phyloP scores from a whole-genome alignment of 2,888 invertebrate genomes.

The Colletes collaris region DNA sequence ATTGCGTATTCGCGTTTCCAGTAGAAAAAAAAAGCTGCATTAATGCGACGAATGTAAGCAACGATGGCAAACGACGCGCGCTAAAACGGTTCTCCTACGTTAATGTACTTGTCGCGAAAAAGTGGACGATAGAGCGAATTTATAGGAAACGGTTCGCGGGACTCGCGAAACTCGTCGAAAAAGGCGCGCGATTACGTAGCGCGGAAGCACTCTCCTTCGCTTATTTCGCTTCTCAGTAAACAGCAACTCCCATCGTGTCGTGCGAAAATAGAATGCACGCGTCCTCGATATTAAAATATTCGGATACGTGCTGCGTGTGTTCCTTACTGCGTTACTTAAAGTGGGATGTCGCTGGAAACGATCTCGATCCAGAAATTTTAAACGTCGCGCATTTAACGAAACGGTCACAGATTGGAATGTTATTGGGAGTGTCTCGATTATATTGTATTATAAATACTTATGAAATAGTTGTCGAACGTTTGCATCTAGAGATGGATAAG shows the following conservation, averaged over 20 bases:
- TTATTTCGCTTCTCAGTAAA: slow-evolving; percentile 33
- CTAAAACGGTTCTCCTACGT: neutral
- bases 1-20: slow-evolving; percentile 17
- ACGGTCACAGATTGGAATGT: too few relatives aligned
- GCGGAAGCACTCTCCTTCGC: slow-evolving; percentile 15
- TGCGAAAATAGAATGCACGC: slow-evolving; percentile 22
- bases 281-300: slow-evolving; percentile 29
- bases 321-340: too few relatives aligned
- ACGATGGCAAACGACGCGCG: neutral
- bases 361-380: too few relatives aligned
- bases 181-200: neutral
- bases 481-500: too few relatives aligned
- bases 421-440: too few relatives aligned
- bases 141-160: too few relatives aligned
- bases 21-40: slow-evolving; percentile 13
- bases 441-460: too few relatives aligned
- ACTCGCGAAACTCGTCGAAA: neutral
- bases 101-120: neutral
- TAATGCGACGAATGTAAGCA: neutral
- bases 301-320: neutral
- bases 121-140: neutral
- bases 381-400: too few relatives aligned
- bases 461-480: too few relatives aligned
- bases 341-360: too few relatives aligned
- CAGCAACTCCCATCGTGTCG: slow-evolving; percentile 17